phyloP scores from a whole-genome alignment of 2,797 vertebrate species.

The Phaenicophaeus curvirostris region DNA sequence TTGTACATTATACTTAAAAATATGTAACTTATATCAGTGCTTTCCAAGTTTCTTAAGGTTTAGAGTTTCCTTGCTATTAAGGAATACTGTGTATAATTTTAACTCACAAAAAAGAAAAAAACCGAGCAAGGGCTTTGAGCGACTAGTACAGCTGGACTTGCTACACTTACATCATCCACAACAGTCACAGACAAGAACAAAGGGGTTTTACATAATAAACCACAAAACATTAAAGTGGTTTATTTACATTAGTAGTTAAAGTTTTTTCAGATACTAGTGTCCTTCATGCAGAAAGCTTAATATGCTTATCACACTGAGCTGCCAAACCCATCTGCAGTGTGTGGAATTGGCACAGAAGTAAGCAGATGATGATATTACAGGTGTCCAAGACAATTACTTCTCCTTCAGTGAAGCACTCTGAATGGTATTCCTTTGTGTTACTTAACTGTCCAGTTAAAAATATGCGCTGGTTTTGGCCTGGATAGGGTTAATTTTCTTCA shows the following conservation, averaged over 20 bases:
- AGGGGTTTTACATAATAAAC: neutral
- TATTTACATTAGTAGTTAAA: neutral
- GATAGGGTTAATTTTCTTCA: too few species aligned
- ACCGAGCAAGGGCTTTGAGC: neutral
- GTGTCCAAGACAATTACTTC: neutral
- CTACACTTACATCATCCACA: neutral
- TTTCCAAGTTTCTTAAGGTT: neutral
- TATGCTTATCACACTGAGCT: neutral
- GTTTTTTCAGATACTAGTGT: neutral
- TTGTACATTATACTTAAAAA: neutral
- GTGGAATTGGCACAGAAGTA: neutral
- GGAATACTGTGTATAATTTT: neutral
- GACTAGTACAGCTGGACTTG: neutral
- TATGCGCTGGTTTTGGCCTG: too few species aligned
- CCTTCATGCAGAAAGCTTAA: slow-evolving; percentile 1
- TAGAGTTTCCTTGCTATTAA: neutral
- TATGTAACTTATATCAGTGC: rapidly evolving
- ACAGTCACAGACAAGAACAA: neutral
- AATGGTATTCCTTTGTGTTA: neutral
- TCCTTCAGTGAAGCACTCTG: neutral
- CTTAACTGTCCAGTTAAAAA: neutral
- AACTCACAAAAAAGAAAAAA: neutral
- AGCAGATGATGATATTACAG: neutral
- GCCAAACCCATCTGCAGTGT: neutral
- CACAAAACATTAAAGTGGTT: neutral